Conservation (phyloP, 2,888 invertebrate species). For the Conus canariensis region DNA sequence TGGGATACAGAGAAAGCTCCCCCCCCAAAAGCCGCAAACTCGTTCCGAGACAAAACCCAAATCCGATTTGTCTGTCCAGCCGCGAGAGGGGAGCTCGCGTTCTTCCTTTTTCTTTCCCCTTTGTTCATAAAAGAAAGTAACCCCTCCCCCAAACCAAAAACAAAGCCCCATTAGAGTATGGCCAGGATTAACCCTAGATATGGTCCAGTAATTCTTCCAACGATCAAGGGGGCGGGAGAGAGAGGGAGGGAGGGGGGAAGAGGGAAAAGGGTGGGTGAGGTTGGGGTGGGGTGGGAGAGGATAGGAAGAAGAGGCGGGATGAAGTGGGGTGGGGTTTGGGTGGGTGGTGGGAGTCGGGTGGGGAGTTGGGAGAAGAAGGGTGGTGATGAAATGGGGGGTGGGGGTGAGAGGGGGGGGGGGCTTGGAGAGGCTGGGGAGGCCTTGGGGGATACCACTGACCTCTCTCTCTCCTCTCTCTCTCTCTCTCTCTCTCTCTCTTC, state of each 20-base stretch:
- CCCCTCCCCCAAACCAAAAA: background rate
- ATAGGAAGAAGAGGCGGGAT: background rate
- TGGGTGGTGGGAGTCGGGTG: too few species aligned
- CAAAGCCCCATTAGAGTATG: slow-evolving; percentile 26
- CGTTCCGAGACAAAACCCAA: slow-evolving; percentile 18
- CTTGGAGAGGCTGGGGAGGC: too few species aligned
- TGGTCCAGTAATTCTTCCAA: slow-evolving; percentile 22
- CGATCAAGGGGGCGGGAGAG: background rate
- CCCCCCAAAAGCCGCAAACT: background rate
- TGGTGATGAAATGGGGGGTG: too few species aligned
- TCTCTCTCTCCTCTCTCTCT: too few species aligned
- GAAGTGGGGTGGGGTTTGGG: too few species aligned
- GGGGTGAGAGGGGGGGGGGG: too few species aligned
- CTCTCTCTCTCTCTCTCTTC: too few species aligned
- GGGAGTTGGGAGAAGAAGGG: too few species aligned
- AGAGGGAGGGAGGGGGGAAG: background rate
- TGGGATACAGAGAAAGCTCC: background rate
- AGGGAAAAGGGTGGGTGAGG: background rate
- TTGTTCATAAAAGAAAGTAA: slow-evolving; percentile 5
- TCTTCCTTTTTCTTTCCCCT: background rate
- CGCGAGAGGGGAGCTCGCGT: background rate
- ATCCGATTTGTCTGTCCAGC: slow-evolving; percentile 11
- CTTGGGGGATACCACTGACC: background rate
- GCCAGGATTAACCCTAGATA: slow-evolving; percentile 20
- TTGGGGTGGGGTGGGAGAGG: background rate